Base-by-base conservation (phyloP, 2,888 invertebrate genomes). In the Leucoptera coffeella region DNA sequence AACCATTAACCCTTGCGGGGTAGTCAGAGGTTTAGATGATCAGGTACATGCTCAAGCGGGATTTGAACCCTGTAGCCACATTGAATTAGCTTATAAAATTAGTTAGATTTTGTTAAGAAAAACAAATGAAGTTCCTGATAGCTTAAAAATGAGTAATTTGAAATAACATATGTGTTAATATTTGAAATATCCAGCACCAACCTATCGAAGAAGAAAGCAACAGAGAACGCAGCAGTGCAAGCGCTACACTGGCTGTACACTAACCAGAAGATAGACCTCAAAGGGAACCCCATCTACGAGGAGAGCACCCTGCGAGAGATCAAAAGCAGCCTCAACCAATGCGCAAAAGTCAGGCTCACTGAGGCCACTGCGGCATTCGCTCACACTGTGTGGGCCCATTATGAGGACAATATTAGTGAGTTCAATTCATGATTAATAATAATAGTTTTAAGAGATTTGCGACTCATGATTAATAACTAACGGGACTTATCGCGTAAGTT, bases 191-290 rank as follows among this genome's bases (percentile, higher is more conserved):
- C 12, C 45, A 71, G 69, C 34, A 46, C 46, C 32, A 72, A 61
- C 7, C 33, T 45, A 34, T 73, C 65, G 21, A 82, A 81, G 52
- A 53, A 58, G 1, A 50, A 54, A 17, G 77, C 80, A 1, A 61
- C 71, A 1, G 54, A 60, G 22, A 61, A 64, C 36, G 74, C 75
- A n/a, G 72, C 78, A 0, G 37, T 51, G 0, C 64, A 65, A 41
- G 74, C 71, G 1, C 42, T 82, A 1, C 50, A 64, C 11, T 79
- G 76, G 73, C 45, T 82, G 1, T 57, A 65, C 29, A 38, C 39
- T 3, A 58, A 58, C 23, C 53, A 55, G 2, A 60, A 58, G 37
- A 61, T 82, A 22, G 56, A 65, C 29, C 38, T 37, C 1, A 47
- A 60, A 15, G 75, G 74, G 0, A 30, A 40, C 2, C 80, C 80